Evolutionary conservation across 2,888 invertebrate species (phyloP), one percentile per base, ranked within the genome.

Genomic region (Therioaphis trifolii): DNA sequence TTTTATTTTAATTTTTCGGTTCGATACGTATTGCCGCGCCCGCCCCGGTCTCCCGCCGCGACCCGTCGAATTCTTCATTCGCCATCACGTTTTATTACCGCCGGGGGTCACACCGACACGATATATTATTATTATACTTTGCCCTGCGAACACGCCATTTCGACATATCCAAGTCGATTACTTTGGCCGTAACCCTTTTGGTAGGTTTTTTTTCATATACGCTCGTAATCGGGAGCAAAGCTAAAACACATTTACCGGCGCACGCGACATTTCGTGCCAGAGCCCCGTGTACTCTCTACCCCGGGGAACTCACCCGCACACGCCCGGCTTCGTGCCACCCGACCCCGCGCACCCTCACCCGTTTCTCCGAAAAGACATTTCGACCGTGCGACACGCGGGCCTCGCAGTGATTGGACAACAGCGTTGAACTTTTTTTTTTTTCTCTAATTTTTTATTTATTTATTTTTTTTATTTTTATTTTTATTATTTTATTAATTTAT

Each of bases 131-230:
- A 61, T 61, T 61, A 61, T 46, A 24, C 43, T 21, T 15, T 49
- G 1, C 4, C 9, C 63, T 46, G 49, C 15, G 7, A 29, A 77
- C 77, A 77, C 78, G 78, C 78, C n/a, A 78, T 78, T 68, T 68
- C 52, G 78, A 78, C n/a, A n/a, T 68, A 78, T 78, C 52, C 68
- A 11, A 68, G 78, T 78, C 78, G 68, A 78, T 78, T 78, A 78
- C 35, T 40, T 18, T 52, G n/a, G n/a, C n/a, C n/a, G n/a, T n/a
- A n/a, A n/a, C 24, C 35, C 15, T 46, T 63, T 63, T 55, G 61
- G 21, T 66, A 2, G 21, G 24, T n/a, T n/a, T n/a, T n/a, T n/a
- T n/a, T n/a, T n/a, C n/a, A n/a, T n/a, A n/a, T n/a, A n/a, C n/a
- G n/a, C n/a, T n/a, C n/a, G n/a, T 9, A 15, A 18, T 43, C 43